Evolutionary conservation across 2,113 vertebrate genomes (phyloP).

Genomic region (Orcinus orca): DNA sequence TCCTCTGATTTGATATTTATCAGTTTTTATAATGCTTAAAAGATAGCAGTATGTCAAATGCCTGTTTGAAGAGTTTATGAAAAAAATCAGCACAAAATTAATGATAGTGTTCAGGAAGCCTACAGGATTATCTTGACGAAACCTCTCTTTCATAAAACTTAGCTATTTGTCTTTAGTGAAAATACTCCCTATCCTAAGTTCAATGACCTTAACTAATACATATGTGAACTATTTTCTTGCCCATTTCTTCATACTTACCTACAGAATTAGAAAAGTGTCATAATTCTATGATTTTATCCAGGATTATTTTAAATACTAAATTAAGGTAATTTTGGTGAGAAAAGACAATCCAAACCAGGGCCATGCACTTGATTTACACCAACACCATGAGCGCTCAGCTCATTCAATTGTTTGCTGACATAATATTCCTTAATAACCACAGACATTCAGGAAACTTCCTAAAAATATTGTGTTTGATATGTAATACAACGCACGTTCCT

Average conservation of each 20-base stretch:
- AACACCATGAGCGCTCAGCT: background rate
- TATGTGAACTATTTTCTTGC: background rate
- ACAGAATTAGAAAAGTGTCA: background rate
- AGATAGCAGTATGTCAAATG: background rate
- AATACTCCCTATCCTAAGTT: background rate
- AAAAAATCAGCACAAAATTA: slow-evolving; percentile 27
- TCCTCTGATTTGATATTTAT: background rate
- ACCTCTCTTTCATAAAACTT: slow-evolving; percentile 19
- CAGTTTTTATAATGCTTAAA: background rate
- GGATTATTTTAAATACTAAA: background rate
- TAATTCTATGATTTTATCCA: background rate
- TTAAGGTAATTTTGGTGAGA: background rate
- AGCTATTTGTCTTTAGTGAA: background rate
- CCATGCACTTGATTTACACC: background rate
- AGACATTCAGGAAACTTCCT: background rate
- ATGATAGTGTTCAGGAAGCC: background rate
- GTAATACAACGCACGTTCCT: background rate
- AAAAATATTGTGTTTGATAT: background rate
- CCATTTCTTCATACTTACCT: background rate
- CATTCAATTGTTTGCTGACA: background rate
- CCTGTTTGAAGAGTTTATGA: background rate
- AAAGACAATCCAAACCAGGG: background rate
- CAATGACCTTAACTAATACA: background rate
- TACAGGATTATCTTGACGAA: slow-evolving; percentile 2
- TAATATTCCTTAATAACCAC: background rate